Percentiles rank a stretch among this genome's conserved stretches.
phyloP scores from a whole-genome alignment of 2,113 vertebrate species.

The Verasper variegatus region DNA sequence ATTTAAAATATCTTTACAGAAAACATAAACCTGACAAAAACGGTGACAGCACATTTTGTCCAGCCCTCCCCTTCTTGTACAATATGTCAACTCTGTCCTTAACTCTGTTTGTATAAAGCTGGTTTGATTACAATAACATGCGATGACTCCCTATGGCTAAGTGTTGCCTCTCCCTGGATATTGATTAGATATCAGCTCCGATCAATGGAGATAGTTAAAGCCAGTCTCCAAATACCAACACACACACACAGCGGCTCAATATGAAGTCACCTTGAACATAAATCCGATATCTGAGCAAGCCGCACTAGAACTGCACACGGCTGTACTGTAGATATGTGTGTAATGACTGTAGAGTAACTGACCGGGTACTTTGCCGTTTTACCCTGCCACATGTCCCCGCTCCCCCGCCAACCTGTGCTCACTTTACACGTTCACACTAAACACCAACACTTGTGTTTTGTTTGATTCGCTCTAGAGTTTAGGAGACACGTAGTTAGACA shows the following conservation, averaged over 20 bases:
- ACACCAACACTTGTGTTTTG: too few species aligned
- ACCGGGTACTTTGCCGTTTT: too few species aligned
- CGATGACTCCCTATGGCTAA: background rate
- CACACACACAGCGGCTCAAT: conserved; percentile 10
- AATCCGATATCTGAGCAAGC: background rate
- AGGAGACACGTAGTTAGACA: too few species aligned
- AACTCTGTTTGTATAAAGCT: background rate
- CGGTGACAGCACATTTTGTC: background rate
- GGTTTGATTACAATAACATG: background rate
- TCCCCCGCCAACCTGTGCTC: too few species aligned
- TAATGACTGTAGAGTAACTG: background rate
- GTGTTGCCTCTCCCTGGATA: conserved; percentile 14
- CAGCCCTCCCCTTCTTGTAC: background rate
- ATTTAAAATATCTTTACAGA: background rate
- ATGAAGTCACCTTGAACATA: conserved; percentile 9
- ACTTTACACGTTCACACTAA: too few species aligned
- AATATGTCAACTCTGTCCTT: too few species aligned
- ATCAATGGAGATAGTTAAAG: conserved; percentile 37
- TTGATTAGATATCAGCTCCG: conserved; percentile 46
- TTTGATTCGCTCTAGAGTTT: too few species aligned
- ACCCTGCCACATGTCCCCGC: too few species aligned
- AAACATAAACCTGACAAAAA: background rate
- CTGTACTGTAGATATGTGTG: background rate
- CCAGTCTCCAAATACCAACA: conserved; percentile 16
- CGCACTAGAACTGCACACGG: too few species aligned